Conservation (phyloP, 2,888 invertebrate genomes). For the Flabesymbios commensalis region DNA sequence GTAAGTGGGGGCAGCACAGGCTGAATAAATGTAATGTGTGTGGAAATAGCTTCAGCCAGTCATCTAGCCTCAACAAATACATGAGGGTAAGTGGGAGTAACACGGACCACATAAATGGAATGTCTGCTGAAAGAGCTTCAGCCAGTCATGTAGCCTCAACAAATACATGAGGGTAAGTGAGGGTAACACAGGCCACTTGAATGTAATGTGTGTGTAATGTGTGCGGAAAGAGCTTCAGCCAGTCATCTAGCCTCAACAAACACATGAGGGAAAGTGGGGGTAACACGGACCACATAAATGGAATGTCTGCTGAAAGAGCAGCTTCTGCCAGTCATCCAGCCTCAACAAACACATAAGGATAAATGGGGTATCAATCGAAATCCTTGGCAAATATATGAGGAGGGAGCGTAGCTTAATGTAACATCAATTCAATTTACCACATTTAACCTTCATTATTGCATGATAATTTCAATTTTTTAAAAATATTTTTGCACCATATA, state of each 20-base stretch:
- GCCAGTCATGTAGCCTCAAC: constrained; percentile 65
- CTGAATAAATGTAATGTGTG: constrained; percentile 65
- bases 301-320: constrained; percentile 60
- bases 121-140: constrained; percentile 65
- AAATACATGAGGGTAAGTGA: constrained; percentile 42
- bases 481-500: too few species aligned
- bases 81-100: constrained; percentile 55
- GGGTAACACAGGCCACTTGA: not conserved
- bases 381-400: too few species aligned
- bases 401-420: too few species aligned
- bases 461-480: too few species aligned
- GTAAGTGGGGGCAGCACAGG: constrained; percentile 64
- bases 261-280: constrained; percentile 49
- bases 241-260: constrained; percentile 46
- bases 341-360: constrained; percentile 52
- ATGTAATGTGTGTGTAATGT: too few species aligned
- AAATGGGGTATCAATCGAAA: too few species aligned
- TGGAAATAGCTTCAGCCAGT: constrained; percentile 65
- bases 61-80: constrained; percentile 65
- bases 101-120: constrained; percentile 49
- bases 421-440: too few species aligned
- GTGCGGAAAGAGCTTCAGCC: not conserved
- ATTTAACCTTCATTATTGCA: too few species aligned
- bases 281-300: constrained; percentile 66
- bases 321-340: constrained; percentile 50